Evolutionary conservation across 1,140 invertebrate genomes (phyloP), one percentile per base, ranked within the genome.

Genomic region (Halotydeus destructor): DNA sequence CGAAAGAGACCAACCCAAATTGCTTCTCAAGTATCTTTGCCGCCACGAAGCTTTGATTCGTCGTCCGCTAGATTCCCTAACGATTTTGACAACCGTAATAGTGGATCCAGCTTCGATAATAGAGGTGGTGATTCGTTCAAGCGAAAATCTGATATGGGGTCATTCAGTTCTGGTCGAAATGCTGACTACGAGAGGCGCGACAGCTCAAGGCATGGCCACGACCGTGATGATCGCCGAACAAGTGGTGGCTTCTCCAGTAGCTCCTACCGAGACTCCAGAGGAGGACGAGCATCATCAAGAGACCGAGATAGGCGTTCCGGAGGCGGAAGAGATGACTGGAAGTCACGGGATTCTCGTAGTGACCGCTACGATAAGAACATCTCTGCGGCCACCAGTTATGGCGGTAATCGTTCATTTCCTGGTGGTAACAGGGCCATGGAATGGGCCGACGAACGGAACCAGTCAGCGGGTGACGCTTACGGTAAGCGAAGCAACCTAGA

Each of bases 1-100:
- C 25, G 47, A 9, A 48, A 48, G 31, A 34, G 47, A 14, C 33
- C 11, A 23, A 37, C 24, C 22, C 31, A n/a, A 11, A 18, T 33
- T 33, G 31, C 31, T 33, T 18, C 19, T 33, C 31, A 33, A 33
- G 31, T 33, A 33, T 33, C 11, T 33, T n/a, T n/a, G 19, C 14
- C n/a, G 3, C 11, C 19, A 5, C 4, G 19, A 33, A 16, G 11
- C 19, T 28, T 28, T 9, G 14, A 28, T n/a, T 18, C 11, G 31
- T 16, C 19, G 31, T 18, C 14, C 19, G 31, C 14, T 16, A 33
- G 31, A 5, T 33, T 11, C 11, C 14, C 3, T 33, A 38, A n/a
- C 4, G 22, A 33, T 24, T 43, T 43, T 43, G 19, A 33, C 19
- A 19, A 31, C 36, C 32, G 22, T 5, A 38, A 43, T 24, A 18